Conservation (phyloP, 2,113 vertebrate genomes). For the Vidua macroura region DNA sequence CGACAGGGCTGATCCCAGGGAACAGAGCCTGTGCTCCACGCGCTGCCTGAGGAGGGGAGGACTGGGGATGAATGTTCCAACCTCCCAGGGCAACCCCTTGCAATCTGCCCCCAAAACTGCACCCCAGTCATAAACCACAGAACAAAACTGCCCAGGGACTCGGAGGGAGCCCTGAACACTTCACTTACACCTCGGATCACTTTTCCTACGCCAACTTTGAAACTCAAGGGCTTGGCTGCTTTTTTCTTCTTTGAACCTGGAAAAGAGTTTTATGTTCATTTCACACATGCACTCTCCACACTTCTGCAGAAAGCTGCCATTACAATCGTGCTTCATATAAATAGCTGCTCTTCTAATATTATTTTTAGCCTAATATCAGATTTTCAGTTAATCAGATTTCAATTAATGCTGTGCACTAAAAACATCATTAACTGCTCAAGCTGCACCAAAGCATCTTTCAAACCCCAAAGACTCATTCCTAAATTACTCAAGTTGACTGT, state of each 20-base stretch:
- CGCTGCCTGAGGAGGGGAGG: fast-evolving
- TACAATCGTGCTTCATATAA: fast-evolving
- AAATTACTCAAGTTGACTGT: fast-evolving
- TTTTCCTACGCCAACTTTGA: slow-evolving; percentile 92
- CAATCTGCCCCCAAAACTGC: fast-evolving
- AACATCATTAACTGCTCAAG: background rate
- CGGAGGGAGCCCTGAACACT: background rate
- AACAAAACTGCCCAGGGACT: fast-evolving
- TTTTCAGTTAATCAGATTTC: background rate
- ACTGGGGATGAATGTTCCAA: fast-evolving
- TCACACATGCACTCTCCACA: background rate
- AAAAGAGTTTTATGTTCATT: slow-evolving; percentile 31
- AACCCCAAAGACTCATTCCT: background rate
- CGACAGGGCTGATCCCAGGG: background rate
- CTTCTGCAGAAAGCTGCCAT: background rate
- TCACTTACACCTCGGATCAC: slow-evolving; percentile 93
- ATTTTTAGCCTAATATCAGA: background rate
- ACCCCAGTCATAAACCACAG: fast-evolving
- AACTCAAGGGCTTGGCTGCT: slow-evolving; percentile 88
- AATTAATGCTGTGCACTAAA: background rate
- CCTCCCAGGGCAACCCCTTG: fast-evolving
- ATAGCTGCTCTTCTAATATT: fast-evolving
- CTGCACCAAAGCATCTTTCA: background rate
- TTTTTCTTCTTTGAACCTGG: slow-evolving; percentile 94
- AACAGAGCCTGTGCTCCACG: fast-evolving